Conservation (phyloP, 30 jellyfish, hydroid and myxozoan genomes). For the Nemopilema nomurai region DNA sequence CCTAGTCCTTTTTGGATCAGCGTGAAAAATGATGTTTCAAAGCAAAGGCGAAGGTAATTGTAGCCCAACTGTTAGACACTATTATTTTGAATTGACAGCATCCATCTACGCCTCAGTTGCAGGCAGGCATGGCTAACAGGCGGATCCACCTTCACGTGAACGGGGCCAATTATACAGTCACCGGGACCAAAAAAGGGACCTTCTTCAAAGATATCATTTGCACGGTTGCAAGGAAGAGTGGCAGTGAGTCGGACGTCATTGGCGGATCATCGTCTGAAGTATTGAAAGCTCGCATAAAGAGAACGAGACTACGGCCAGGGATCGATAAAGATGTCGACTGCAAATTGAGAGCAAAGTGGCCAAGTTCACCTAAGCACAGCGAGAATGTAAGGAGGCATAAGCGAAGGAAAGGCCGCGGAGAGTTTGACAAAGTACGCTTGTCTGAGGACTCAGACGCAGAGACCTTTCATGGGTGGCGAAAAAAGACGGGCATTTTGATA, state of each 20-base stretch:
- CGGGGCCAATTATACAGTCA: conserved; percentile 67
- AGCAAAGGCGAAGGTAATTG: no score
- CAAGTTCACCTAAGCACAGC: no score
- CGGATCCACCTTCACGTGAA: conserved; percentile 50
- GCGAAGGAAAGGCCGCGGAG: conserved; percentile 3
- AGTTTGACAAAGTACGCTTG: background rate
- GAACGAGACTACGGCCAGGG: background rate
- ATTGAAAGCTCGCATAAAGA: background rate
- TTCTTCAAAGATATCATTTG: conserved; percentile 83
- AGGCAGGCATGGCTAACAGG: conserved; percentile 23
- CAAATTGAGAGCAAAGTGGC: background rate
- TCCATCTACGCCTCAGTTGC: background rate
- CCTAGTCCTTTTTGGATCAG: no score
- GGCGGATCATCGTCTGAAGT: background rate
- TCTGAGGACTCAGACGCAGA: conserved; percentile 42
- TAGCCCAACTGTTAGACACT: no score
- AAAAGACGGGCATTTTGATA: conserved; percentile 10
- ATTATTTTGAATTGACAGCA: no score
- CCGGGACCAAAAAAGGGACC: conserved; percentile 71
- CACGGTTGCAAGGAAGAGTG: conserved; percentile 67
- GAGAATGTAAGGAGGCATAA: background rate
- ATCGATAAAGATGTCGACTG: background rate
- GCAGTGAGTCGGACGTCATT: background rate
- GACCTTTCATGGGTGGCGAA: conserved; percentile 12
- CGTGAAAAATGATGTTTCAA: no score